These are phyloP conservation scores for Hemitrygon akajei DNA, from an alignment of 2,797 vertebrate species.

Conservation along the genomic window DNA sequence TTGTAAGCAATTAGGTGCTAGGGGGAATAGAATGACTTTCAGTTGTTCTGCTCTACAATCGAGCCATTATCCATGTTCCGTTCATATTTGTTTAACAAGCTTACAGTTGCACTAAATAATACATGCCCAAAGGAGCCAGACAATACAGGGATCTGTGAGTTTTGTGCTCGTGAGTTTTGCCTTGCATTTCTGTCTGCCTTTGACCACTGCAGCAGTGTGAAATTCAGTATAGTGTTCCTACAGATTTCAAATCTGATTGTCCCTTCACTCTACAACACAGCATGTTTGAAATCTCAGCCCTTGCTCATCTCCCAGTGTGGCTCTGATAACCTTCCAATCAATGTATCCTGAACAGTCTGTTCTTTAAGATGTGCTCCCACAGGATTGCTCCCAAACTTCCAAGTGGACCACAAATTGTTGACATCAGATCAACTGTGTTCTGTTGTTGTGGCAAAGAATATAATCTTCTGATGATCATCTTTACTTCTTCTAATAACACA, in stretches of 20 bases:
- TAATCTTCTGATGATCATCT: slow-evolving; percentile 1
- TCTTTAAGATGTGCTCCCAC: neutral
- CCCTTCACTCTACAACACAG: neutral
- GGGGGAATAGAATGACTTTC: slow-evolving; percentile 9
- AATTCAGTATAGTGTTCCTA: neutral
- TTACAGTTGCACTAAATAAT: neutral
- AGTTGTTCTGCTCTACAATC: neutral
- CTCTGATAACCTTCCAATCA: slow-evolving; percentile 15
- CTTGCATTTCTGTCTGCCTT: neutral
- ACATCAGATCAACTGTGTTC: neutral
- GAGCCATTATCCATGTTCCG: neutral
- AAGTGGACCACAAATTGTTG: neutral
- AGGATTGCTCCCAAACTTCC: too few species aligned
- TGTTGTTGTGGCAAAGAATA: neutral
- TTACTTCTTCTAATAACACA: neutral
- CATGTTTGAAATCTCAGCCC: neutral
- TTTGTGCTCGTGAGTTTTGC: neutral
- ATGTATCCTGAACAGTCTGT: neutral
- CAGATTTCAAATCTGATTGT: neutral
- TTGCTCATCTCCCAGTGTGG: too few species aligned
- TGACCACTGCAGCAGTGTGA: neutral
- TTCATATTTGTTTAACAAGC: slow-evolving; percentile 24
- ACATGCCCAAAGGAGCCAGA: neutral
- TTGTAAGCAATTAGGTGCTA: neutral
- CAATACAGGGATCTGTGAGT: neutral